These are phyloP conservation scores for Germaria angustata DNA, from an alignment of 2,888 invertebrate genomes.

Conservation along the genomic window DNA sequence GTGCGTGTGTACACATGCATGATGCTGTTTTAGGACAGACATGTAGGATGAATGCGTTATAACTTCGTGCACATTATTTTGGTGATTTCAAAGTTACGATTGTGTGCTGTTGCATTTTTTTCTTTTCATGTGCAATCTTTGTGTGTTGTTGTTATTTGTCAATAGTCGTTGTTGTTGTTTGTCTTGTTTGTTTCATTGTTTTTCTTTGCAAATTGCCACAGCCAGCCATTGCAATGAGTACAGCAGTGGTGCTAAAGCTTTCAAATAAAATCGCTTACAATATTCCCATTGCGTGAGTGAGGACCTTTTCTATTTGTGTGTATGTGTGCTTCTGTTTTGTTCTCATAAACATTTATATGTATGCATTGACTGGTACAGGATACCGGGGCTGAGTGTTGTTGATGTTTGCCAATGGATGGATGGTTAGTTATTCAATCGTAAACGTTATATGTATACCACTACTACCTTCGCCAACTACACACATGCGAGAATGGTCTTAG, in stretches of 20 bases:
- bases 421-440: conserved; percentile 55
- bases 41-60: conserved; percentile 56
- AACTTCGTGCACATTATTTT: conserved; percentile 57
- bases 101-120: conserved; percentile 27
- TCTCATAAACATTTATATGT: conserved; percentile 46
- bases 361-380: not conserved
- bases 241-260: conserved; percentile 58
- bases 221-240: conserved; percentile 36
- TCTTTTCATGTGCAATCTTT: conserved; percentile 53
- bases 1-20: not conserved
- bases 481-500: conserved; percentile 2
- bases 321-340: not conserved
- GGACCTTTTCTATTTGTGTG: conserved; percentile 29
- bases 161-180: conserved; percentile 38
- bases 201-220: conserved; percentile 57
- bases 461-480: not conserved
- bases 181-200: conserved; percentile 39
- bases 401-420: conserved; percentile 48
- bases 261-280: conserved; percentile 45
- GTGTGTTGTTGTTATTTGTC: conserved; percentile 43
- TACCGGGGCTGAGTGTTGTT: conserved; percentile 27
- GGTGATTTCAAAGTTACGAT: conserved; percentile 24
- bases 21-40: conserved; percentile 26
- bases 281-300: conserved; percentile 60
- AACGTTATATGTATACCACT: conserved; percentile 23